phyloP scores from a whole-genome alignment of 1,140 invertebrate genomes.

The Drosophila fuyamai region DNA sequence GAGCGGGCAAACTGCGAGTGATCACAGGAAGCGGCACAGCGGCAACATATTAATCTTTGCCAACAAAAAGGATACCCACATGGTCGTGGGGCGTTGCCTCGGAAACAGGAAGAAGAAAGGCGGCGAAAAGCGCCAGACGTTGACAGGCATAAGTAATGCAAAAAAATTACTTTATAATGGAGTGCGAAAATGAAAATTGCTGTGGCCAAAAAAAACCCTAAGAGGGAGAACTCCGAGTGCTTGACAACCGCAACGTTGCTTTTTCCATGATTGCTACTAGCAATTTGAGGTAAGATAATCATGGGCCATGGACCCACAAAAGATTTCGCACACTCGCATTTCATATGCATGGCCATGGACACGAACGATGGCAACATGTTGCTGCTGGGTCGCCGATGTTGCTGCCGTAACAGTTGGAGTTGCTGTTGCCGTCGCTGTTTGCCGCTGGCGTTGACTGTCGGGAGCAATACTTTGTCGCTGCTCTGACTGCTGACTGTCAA shows the following conservation, averaged over 20 bases:
- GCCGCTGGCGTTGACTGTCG: conserved; percentile 45
- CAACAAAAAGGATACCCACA: conserved; percentile 63
- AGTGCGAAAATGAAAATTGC: conserved; percentile 83
- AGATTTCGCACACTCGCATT: conserved; percentile 39
- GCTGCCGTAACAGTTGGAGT: conserved; percentile 19
- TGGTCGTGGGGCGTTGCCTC: conserved; percentile 48
- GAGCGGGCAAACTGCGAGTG: conserved; percentile 52
- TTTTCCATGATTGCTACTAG: conserved; percentile 78
- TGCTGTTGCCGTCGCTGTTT: conserved; percentile 30
- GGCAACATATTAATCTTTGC: conserved; percentile 82
- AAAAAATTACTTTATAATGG: conserved; percentile 83
- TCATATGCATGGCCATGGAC: conserved; percentile 19
- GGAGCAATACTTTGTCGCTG: conserved; percentile 59
- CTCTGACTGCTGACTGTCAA: conserved; percentile 73
- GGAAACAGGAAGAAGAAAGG: conserved; percentile 76
- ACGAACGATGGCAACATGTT: conserved; percentile 60
- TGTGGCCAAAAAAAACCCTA: conserved; percentile 23
- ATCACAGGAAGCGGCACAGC: conserved; percentile 57
- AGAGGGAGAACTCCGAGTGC: background rate
- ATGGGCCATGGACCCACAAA: conserved; percentile 46
- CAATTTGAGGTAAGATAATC: conserved; percentile 82
- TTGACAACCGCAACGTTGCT: conserved; percentile 47
- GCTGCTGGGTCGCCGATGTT: conserved; percentile 37
- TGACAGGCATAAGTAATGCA: conserved; percentile 82
- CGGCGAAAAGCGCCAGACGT: conserved; percentile 58